These are phyloP conservation scores for Porites lutea DNA, from an alignment of 64 coral and sea anemone genomes.

Conservation along the genomic window DNA sequence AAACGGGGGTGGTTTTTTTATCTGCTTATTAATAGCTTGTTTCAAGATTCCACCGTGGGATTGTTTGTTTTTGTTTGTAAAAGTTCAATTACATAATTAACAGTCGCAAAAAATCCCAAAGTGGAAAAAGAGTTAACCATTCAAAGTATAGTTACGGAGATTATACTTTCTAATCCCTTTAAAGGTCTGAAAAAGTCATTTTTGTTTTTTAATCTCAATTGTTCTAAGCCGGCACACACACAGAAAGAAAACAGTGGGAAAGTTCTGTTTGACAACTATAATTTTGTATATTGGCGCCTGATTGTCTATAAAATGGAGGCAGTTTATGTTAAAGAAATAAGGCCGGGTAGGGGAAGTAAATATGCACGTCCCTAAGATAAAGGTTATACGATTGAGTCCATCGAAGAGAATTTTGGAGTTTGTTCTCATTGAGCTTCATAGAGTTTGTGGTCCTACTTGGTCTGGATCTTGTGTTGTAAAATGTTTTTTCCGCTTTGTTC, in stretches of 20 bases:
- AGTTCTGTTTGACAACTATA: neutral
- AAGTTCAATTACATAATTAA: neutral
- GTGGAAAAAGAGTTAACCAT: neutral
- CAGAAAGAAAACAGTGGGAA: neutral
- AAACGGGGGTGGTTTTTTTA: neutral
- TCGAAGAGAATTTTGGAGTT: neutral
- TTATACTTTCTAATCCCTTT: neutral
- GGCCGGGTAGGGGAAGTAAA: too few species aligned
- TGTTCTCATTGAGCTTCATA: neutral
- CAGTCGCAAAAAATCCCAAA: neutral
- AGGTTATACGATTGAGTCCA: neutral
- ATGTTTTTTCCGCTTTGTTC: too few species aligned
- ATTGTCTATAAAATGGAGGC: neutral
- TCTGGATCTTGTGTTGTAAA: too few species aligned
- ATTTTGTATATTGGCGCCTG: neutral
- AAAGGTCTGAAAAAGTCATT: neutral
- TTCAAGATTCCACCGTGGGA: neutral
- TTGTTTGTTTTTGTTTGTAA: conserved; percentile 11
- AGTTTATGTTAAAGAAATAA: neutral
- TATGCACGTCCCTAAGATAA: too few species aligned
- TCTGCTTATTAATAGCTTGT: neutral
- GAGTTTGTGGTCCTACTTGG: too few species aligned
- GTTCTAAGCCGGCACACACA: neutral
- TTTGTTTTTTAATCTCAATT: neutral
- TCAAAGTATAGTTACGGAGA: neutral